Base-by-base conservation (phyloP, 2,888 invertebrate species). In the Drosophila mettleri region DNA sequence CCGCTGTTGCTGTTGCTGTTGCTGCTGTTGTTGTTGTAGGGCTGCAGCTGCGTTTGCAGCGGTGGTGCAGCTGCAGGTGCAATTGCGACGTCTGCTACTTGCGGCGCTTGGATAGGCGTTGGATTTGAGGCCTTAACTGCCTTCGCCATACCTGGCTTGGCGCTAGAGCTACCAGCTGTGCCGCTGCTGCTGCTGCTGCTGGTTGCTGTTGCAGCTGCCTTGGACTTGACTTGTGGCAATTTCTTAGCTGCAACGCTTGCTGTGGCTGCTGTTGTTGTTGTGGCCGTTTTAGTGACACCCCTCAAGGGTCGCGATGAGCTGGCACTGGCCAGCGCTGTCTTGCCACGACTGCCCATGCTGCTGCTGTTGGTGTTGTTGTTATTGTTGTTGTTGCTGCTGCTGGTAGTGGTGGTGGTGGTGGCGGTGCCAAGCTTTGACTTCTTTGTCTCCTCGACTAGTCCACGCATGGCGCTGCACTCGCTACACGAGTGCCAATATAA, bases 371-470 rank as follows among this genome's bases (percentile, higher is more conserved):
- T 60, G 22, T 43, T 74, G 57, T 53, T 80, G 29, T 61, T 82
- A 43, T 81, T 90, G 65, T 83, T 88, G 59, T 82, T 86, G 63
- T 49, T 79, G 33, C 46, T 64, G 63, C 51, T 59, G 20, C 41
- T 74, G 63, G 82, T 89, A 58, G 80, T 86, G 79, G 84, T 69
- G 63, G 82, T 89, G 58, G 83, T 86, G 80, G 86, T 68, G 79
- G 74, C 63, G 85, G 74, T 46, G 86, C 49, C 82, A 51, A 88
- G 62, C 65, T 90, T 91, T 59, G 89, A 77, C 74, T 90, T 91
- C 69, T 89, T 92, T 24, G 90, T 79, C 74, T 91, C 91, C 75
- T 91, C 91, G 71, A 83, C 89, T 78, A 91, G 78, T 69, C 90
- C 89, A 88, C 91, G 91, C 91, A 91, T 91, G 80, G 38, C 69